Percentiles rank a stretch among this genome's conserved stretches.
Evolutionary conservation across 2,888 invertebrate species (phyloP).

Genomic region (Coremacera marginata): DNA sequence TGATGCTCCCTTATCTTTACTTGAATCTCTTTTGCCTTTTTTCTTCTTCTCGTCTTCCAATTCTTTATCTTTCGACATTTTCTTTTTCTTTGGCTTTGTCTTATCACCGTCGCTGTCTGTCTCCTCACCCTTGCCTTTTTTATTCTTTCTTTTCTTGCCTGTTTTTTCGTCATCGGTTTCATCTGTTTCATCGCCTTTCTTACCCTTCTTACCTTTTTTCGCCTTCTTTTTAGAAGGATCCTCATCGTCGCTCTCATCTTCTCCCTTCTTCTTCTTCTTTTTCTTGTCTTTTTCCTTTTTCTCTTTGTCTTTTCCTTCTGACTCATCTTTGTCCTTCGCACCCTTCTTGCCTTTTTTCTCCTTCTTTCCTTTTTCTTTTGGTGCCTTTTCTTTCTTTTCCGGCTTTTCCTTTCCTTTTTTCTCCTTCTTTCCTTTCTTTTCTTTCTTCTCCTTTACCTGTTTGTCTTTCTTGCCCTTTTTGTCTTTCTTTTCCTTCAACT

Average conservation of each 20-base stretch:
- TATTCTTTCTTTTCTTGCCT: slow-evolving; percentile 15
- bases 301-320: not conserved
- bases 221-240: slow-evolving; percentile 8
- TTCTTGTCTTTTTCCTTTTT: not conserved
- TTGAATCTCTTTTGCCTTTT: not conserved
- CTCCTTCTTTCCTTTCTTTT: not conserved
- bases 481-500: not conserved
- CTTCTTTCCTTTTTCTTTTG: not conserved
- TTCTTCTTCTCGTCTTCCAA: not conserved
- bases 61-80: not conserved
- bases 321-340: not conserved
- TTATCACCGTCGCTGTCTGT: slow-evolving; percentile 28
- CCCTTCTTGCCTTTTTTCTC: slow-evolving; percentile 13
- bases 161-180: slow-evolving; percentile 16
- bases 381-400: not conserved
- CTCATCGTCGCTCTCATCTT: too few relatives aligned
- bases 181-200: slow-evolving; percentile 17
- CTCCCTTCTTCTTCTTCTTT: slow-evolving; percentile 6
- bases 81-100: slow-evolving; percentile 16
- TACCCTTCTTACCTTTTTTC: slow-evolving; percentile 28
- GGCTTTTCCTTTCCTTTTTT: slow-evolving; percentile 1
- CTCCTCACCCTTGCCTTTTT: not conserved
- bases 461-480: not conserved
- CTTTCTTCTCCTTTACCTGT: not conserved
- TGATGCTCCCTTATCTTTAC: not conserved